These are phyloP conservation scores for Phenacoccus solenopsis DNA, from an alignment of 1,140 invertebrate species.

Conservation along the genomic window DNA sequence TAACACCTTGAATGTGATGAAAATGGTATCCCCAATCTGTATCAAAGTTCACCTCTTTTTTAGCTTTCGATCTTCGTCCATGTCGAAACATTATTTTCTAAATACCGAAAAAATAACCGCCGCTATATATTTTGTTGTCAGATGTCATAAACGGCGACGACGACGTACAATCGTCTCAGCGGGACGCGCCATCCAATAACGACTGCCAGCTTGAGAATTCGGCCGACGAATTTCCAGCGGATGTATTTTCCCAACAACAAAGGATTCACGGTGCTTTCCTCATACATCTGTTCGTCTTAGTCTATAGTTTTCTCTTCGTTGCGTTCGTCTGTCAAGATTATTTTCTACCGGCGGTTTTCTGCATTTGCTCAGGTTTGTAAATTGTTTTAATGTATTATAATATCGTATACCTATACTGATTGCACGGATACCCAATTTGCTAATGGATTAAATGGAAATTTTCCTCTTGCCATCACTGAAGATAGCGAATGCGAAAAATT, in stretches of 20 bases:
- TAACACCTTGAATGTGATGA: too few relatives aligned
- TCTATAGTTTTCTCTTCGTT: slow-evolving; percentile 64
- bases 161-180: neutral
- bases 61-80: too few relatives aligned
- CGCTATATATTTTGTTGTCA: neutral
- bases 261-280: slow-evolving; percentile 52
- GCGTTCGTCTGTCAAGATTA: slow-evolving; percentile 77
- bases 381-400: neutral
- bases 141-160: neutral
- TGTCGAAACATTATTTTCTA: too few relatives aligned
- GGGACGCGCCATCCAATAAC: neutral
- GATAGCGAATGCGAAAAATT: too few relatives aligned
- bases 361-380: slow-evolving; percentile 57
- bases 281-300: slow-evolving; percentile 55
- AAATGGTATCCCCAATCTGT: too few relatives aligned
- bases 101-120: neutral
- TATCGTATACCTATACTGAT: slow-evolving; percentile 11
- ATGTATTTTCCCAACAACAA: slow-evolving; percentile 46
- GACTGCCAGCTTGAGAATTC: neutral
- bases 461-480: too few relatives aligned
- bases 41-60: too few relatives aligned
- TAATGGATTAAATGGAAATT: too few relatives aligned
- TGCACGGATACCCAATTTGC: too few relatives aligned
- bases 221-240: slow-evolving; percentile 39
- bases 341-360: slow-evolving; percentile 66